Evolutionary conservation across 2,113 vertebrate species (phyloP), one percentile per base, ranked within the genome.

Genomic region (Galeopterus variegatus): DNA sequence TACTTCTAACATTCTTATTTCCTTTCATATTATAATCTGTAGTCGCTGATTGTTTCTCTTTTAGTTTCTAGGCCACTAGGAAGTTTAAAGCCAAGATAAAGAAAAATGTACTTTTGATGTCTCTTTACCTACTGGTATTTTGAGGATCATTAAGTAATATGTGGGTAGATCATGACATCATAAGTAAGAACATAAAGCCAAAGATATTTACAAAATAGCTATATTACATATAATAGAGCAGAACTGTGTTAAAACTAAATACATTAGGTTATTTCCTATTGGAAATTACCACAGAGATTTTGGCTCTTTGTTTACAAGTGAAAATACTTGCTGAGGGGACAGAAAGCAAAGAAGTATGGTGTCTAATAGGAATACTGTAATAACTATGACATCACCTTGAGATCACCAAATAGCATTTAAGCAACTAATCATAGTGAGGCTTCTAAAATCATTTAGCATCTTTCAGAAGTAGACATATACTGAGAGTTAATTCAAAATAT

Each of bases 81-180:
- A 95, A 88, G 93, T 91, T 88, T 84, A 76, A 93, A 95, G 48
- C 14, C 33, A 93, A 94, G 4, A 88, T 75, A 76, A 69, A 94
- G 23, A 33, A 87, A 95, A 94, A 89, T n/a, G 73, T 82, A 67
- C 62, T 89, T 95, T 65, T 69, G 60, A 89, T 65, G 10, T 77
- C 36, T 91, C 18, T 58, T 80, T 70, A 67, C 6, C 15, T 33
- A 86, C 2, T 26, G 28, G 23, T 82, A 41, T 85, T 95, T 94
- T 87, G 50, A 73, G 56, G 36, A 45, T 77, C 45, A 83, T 70
- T 69, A 95, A 75, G 24, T 65, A 52, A 62, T 64, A 88, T 64
- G n/a, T 85, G 48, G 48, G 12, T 41, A 93, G 7, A 88, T 41
- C 23, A 84, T 14, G 33, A 23, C 54, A 90, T 83, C 48, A 62